Evolutionary conservation across 2,797 vertebrate genomes (phyloP), one percentile per base, ranked within the genome.

Genomic region (Falco novaeseelandiae): DNA sequence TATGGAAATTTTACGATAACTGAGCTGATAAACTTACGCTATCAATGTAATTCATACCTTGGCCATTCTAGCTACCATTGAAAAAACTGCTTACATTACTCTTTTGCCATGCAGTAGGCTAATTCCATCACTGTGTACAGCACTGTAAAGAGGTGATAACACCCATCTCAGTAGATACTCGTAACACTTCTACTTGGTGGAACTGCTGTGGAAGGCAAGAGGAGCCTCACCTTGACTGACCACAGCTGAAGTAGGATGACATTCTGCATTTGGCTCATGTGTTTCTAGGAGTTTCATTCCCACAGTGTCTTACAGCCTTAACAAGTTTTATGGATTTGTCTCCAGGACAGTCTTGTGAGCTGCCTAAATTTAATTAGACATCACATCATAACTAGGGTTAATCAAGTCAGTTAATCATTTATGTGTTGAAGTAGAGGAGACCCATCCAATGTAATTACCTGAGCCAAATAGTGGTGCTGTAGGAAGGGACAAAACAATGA

Each of bases 131-230:
- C 10, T 32, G 40, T 51, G 7, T 14, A 8, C 25, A 12, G 44
- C 19, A 11, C 26, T 62, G n/a, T 10, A 23, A 70, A 17, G 77
- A 61, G 34, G 12, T 32, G 26, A 9, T 19, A 18, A 29, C 10
- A 13, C 12, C 32, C 21, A 21, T 21, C 22, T 27, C 32, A 27
- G 1, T 17, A 78, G 49, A 30, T 76, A 20, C 34, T 42, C 3
- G 0, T 5, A 34, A 6, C 8, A 3, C 12, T 9, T 32, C n/a
- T 15, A 8, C 52, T 11, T 26, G 49, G 14, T 27, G 29, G 20
- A 44, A 26, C 32, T 34, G 22, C 34, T 29, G 23, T 21, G 38
- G 46, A 25, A 54, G 49, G 84, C 17, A 22, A 22, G 40, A 61
- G 40, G 6, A 84, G 38, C 17, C 11, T 83, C 27, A 3, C 22